phyloP scores from a whole-genome alignment of 1,140 invertebrate genomes.

The Pseudomyrmex gracilis region DNA sequence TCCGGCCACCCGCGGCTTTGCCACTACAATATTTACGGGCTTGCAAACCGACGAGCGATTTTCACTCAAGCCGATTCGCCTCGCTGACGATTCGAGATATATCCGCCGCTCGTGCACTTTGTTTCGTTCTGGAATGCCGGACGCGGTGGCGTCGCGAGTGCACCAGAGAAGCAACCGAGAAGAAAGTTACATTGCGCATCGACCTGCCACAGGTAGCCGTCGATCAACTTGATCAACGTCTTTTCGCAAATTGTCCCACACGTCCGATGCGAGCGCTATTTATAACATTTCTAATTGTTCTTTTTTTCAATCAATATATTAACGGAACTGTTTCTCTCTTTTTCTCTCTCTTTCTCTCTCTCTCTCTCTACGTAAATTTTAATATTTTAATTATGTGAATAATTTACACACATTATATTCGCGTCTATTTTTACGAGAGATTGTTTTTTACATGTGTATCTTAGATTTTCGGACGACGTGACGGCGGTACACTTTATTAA shows the following conservation, averaged over 20 bases:
- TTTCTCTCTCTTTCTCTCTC: too few species aligned
- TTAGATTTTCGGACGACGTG: slow-evolving; percentile 12
- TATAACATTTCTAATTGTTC: not conserved
- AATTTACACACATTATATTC: too few species aligned
- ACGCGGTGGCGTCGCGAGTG: not conserved
- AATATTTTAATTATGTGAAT: too few species aligned
- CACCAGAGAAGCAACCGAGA: not conserved
- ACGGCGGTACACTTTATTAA: not conserved
- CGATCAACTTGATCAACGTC: not conserved
- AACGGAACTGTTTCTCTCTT: too few species aligned
- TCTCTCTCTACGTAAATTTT: too few species aligned
- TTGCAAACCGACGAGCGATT: slow-evolving; percentile 76
- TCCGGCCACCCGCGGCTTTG: slow-evolving; percentile 59
- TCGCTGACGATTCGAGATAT: slow-evolving; percentile 74
- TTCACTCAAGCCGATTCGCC: slow-evolving; percentile 69
- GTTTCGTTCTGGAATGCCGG: slow-evolving; percentile 60
- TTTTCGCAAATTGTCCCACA: not conserved
- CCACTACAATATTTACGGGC: slow-evolving; percentile 73
- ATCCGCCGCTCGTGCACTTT: slow-evolving; percentile 69
- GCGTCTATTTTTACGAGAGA: too few species aligned
- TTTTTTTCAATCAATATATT: too few species aligned
- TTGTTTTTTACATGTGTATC: not conserved
- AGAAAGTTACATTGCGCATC: slow-evolving; percentile 9
- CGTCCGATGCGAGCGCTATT: not conserved
- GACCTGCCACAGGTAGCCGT: not conserved